Percentiles rank a stretch among this genome's conserved stretches.
Conservation (phyloP, 2,888 invertebrate species). For the Halocaridina rubra region DNA sequence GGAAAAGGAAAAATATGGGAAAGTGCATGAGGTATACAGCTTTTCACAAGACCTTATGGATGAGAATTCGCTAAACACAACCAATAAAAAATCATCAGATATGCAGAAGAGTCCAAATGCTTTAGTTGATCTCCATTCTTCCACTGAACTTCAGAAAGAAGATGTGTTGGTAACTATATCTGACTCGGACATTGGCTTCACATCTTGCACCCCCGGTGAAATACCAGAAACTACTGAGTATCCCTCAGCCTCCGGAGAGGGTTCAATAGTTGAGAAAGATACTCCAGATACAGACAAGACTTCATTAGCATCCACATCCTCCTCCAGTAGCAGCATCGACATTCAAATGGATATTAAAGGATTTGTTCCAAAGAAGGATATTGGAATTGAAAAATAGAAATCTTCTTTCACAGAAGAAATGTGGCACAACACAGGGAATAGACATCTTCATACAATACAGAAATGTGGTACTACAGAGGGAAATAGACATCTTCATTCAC, state of each 20-base stretch:
- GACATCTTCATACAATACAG: no score
- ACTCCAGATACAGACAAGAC: background rate
- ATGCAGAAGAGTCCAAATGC: background rate
- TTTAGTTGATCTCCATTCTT: background rate
- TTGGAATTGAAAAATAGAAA: slow-evolving; percentile 11
- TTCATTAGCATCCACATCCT: background rate
- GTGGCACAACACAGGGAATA: no score
- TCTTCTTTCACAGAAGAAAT: no score
- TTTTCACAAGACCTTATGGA: background rate
- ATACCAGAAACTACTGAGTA: background rate
- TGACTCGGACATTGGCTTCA: background rate
- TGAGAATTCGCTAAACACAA: background rate
- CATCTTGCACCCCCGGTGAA: background rate
- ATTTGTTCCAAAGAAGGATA: slow-evolving; percentile 18
- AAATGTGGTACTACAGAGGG: no score
- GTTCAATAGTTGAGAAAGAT: background rate
- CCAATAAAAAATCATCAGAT: background rate
- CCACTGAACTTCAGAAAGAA: background rate
- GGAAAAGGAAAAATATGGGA: background rate
- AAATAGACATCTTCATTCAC: no score
- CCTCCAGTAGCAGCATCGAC: background rate
- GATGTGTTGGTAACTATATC: background rate
- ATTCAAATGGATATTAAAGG: slow-evolving; percentile 18
- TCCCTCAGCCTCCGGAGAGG: background rate
- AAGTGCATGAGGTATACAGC: background rate